Conservation (phyloP, 2,888 invertebrate genomes). For the Sinopyrophorus schimmeli region DNA sequence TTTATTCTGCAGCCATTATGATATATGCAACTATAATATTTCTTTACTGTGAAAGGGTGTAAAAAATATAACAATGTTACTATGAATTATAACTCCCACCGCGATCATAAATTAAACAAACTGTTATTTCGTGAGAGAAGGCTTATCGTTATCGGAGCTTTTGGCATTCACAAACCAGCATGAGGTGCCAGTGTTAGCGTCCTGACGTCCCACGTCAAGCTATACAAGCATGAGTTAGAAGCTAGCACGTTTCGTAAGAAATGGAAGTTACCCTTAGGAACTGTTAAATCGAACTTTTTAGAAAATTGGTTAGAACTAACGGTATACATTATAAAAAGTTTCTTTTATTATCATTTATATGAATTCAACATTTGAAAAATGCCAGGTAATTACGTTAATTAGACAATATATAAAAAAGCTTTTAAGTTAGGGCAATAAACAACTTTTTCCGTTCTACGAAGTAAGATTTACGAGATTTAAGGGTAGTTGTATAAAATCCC, state of each 20-base stretch:
- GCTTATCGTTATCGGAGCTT: conserved; percentile 54
- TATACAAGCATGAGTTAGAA: conserved; percentile 26
- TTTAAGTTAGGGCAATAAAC: too few species aligned
- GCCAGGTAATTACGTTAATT: too few species aligned
- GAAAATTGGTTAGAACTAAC: too few species aligned
- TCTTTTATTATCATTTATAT: too few species aligned
- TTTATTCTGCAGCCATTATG: conserved; percentile 18
- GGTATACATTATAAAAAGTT: too few species aligned
- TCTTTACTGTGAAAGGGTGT: conserved; percentile 25
- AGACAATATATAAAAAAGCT: too few species aligned
- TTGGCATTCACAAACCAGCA: conserved; percentile 46
- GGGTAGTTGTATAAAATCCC: too few species aligned
- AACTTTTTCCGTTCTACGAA: too few species aligned
- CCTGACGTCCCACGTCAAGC: conserved; percentile 34
- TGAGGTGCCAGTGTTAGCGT: conserved; percentile 42
- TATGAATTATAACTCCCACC: conserved; percentile 53
- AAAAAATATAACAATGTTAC: conserved; percentile 48
- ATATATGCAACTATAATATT: conserved; percentile 23
- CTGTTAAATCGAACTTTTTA: too few species aligned
- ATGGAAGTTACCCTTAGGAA: conserved; percentile 10
- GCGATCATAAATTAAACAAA: conserved; percentile 54
- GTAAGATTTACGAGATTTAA: too few species aligned
- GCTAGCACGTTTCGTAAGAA: conserved; percentile 18
- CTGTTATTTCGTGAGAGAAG: conserved; percentile 53
- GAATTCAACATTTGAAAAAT: too few species aligned